Base-by-base conservation (phyloP, 2,113 vertebrate species). In the Tetraodon nigroviridis region DNA sequence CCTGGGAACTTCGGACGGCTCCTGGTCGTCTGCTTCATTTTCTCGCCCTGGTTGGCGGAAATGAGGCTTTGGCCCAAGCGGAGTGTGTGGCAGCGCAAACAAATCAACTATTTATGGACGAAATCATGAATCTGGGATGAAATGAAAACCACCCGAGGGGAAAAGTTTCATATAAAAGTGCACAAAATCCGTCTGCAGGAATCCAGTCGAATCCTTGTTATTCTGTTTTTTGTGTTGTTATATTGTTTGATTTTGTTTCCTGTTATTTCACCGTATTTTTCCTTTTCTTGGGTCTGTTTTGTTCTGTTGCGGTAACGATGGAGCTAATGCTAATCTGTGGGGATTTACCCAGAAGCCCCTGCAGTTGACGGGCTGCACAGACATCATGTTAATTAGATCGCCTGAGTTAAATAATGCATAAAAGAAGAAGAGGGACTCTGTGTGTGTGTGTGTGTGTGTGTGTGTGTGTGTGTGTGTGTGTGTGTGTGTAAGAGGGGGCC, bases 381-480 rank as follows among this genome's bases (percentile, higher is more conserved):
- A 77, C 53, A 86, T 87, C 50, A 67, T 64, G 76, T 79, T 87
- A 85, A 87, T 86, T 82, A 64, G 78, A 61, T 17, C 56, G 64
- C 47, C 54, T 67, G 61, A 53, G 61, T 64, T 64, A 58, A 65
- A 54, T 55, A 52, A 70, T 24, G 47, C 55, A 81, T 61, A 22
- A 60, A 57, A 67, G 32, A 11, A 62, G 18, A 50, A n/a, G 45
- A 17, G 45, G 15, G 45, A 16, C n/a, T 42, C 3, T 24, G 24
- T 24, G 24, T 24, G 24, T 2, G 24, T 24, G 2, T 24, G 24
- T 5, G 24, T 24, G 24, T 32, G 29, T 32, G 29, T 37, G 32
- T 12, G 32, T 37, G 32, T 12, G 7, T 29, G 27, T 29, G 27
- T 29, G 27, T 29, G 27, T 29, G 27, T 29, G 27, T 29, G 27